phyloP scores from a whole-genome alignment of 1,140 invertebrate genomes.

The Marisa cornuarietis region DNA sequence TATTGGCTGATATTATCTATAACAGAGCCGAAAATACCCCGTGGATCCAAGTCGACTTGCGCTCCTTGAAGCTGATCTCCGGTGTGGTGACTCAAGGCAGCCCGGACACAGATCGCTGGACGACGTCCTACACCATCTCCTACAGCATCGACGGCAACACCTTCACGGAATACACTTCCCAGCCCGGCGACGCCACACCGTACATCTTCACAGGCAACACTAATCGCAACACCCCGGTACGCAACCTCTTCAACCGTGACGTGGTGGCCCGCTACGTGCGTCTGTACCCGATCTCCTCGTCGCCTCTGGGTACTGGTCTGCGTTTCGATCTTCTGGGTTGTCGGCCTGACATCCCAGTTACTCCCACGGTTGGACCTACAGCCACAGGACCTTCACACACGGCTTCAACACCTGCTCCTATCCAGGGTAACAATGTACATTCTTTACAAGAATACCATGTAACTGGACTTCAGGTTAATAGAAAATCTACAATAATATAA shows the following conservation, averaged over 20 bases:
- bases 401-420: not conserved
- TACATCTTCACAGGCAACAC: conserved; percentile 42
- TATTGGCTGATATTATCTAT: too few relatives aligned
- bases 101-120: conserved; percentile 71
- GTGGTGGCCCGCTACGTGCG: conserved; percentile 46
- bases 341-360: conserved; percentile 22
- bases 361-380: not conserved
- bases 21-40: conserved; percentile 33
- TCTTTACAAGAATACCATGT: too few relatives aligned
- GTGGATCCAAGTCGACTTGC: conserved; percentile 72
- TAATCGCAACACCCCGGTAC: conserved; percentile 39
- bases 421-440: too few relatives aligned
- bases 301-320: conserved; percentile 27
- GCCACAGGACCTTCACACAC: not conserved
- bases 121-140: conserved; percentile 76
- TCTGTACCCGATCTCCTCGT: conserved; percentile 29
- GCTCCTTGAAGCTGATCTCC: conserved; percentile 75
- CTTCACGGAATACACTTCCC: conserved; percentile 32
- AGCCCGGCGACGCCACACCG: conserved; percentile 25
- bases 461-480: too few relatives aligned
- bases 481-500: too few relatives aligned
- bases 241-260: conserved; percentile 46
- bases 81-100: conserved; percentile 75
- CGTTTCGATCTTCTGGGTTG: conserved; percentile 51
- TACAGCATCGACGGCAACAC: conserved; percentile 47